Percentiles rank a stretch among this genome's conserved stretches.
These are phyloP conservation scores for Trichogramma dendrolimi DNA, from an alignment of 2,888 invertebrate genomes.

Conservation along the genomic window DNA sequence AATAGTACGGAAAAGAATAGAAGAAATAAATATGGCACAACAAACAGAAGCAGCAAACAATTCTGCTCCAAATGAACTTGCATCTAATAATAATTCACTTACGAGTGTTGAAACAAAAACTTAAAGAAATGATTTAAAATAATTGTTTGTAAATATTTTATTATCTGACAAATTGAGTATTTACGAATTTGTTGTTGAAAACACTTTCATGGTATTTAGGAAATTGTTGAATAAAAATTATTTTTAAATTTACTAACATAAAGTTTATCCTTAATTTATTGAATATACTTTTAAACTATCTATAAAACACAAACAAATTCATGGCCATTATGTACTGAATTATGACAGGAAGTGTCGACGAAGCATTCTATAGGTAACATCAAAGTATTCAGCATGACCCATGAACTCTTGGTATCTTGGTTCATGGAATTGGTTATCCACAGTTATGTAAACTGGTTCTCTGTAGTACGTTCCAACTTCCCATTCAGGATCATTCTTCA, in stretches of 20 bases:
- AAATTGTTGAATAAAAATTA: too few relatives aligned
- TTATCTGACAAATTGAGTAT: background rate
- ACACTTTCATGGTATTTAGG: too few relatives aligned
- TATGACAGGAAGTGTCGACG: conserved; percentile 12
- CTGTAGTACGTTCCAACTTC: conserved; percentile 85
- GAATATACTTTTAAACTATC: background rate
- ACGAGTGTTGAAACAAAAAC: too few relatives aligned
- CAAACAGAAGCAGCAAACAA: conserved; percentile 29
- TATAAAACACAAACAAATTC: conserved; percentile 5
- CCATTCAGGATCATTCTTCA: conserved; percentile 90
- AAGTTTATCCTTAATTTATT: conserved; percentile 1
- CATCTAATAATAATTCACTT: too few relatives aligned
- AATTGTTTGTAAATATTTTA: background rate
- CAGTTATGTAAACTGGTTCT: conserved; percentile 72
- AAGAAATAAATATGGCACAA: conserved; percentile 51
- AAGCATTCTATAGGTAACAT: background rate
- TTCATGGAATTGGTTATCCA: conserved; percentile 46
- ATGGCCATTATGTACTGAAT: background rate
- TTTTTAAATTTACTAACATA: conserved; percentile 17
- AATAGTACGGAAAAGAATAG: conserved; percentile 55
- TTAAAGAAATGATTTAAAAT: too few relatives aligned
- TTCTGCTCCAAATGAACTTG: background rate
- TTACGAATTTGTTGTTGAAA: too few relatives aligned
- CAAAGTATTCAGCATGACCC: conserved; percentile 14
- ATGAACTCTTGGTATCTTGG: conserved; percentile 27